Evolutionary conservation across 2,113 vertebrate species (phyloP), one percentile per base, ranked within the genome.

Genomic region (Rhinoderma darwinii): DNA sequence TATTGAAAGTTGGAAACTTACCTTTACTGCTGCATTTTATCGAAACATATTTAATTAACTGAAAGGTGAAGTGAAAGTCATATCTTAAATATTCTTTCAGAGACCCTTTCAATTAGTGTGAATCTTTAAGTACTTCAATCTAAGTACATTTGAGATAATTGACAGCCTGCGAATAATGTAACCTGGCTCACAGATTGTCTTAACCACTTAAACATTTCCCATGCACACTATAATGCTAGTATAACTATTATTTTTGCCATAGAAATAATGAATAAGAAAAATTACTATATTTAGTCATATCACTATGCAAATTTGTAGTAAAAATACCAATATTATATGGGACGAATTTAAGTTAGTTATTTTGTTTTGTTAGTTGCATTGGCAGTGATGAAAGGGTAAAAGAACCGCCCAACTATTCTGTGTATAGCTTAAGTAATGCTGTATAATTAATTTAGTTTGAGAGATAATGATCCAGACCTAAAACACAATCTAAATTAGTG

Each of bases 81-180:
- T 82, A 81, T 43, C 22, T 63, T 63, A 43, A 63, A 43, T 18
- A 39, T 63, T 63, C 35, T 81, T 70, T 50, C 41, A 50, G 25
- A 50, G 59, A 35, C 61, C 63, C 63, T 35, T 72, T 83, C 63
- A 83, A 70, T 83, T 83, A 83, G 61, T 72, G 43, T 70, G 43
- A 83, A 51, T 47, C 43, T 83, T 51, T 63, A 50, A 83, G 81
- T 83, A 72, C 61, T 83, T 72, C 63, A 70, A 25, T 83, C 5
- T 70, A 83, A 72, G 63, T 51, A 72, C 61, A 83, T 72, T 32
- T 37, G 27, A 35, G 43, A 10, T 70, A 59, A 66, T 44, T 66
- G 56, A 30, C 79, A 66, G 37, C 5, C 25, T 63, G 32, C 30
- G 79, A 63, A 63, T 66, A 66, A 41, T 82, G 39, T 82, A 39